phyloP scores from a whole-genome alignment of 1,140 invertebrate species.

The Cheumatopsyche charites region DNA sequence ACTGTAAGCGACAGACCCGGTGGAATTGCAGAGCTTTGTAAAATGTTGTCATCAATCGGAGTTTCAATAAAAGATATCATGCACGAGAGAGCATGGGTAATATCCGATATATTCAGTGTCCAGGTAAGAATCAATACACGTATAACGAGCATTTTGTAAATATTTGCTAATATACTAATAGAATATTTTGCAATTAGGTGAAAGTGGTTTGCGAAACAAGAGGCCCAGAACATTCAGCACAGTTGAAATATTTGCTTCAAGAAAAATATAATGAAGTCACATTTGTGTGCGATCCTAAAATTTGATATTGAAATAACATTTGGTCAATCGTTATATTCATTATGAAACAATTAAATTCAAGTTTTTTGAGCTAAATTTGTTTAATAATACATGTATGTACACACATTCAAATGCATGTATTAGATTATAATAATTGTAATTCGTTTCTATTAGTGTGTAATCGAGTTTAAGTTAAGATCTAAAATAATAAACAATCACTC shows the following conservation, averaged over 20 bases:
- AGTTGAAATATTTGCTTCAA: slow-evolving; percentile 68
- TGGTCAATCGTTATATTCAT: too few species aligned
- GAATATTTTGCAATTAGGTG: slow-evolving; percentile 60
- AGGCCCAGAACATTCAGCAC: slow-evolving; percentile 75
- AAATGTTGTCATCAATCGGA: slow-evolving; percentile 74
- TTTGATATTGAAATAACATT: neutral
- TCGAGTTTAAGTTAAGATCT: neutral
- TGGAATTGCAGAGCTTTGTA: slow-evolving; percentile 86
- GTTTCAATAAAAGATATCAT: slow-evolving; percentile 94
- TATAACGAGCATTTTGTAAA: neutral
- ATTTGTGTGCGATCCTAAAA: slow-evolving; percentile 28
- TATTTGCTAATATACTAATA: neutral
- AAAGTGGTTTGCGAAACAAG: slow-evolving; percentile 86
- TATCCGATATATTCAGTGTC: slow-evolving; percentile 84
- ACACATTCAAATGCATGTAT: too few species aligned
- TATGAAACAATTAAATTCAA: too few species aligned
- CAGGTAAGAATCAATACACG: slow-evolving; percentile 60
- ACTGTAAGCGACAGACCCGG: slow-evolving; percentile 86
- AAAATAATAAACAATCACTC: neutral
- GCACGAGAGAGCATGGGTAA: slow-evolving; percentile 92
- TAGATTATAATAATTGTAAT: too few species aligned
- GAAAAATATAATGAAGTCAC: slow-evolving; percentile 65
- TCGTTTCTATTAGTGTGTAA: too few species aligned
- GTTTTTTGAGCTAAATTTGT: too few species aligned
- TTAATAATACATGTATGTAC: too few species aligned